Percentiles rank a stretch among this genome's conserved stretches.
phyloP scores from a whole-genome alignment of 2,113 vertebrate genomes.

The Sceloporus tristichus region DNA sequence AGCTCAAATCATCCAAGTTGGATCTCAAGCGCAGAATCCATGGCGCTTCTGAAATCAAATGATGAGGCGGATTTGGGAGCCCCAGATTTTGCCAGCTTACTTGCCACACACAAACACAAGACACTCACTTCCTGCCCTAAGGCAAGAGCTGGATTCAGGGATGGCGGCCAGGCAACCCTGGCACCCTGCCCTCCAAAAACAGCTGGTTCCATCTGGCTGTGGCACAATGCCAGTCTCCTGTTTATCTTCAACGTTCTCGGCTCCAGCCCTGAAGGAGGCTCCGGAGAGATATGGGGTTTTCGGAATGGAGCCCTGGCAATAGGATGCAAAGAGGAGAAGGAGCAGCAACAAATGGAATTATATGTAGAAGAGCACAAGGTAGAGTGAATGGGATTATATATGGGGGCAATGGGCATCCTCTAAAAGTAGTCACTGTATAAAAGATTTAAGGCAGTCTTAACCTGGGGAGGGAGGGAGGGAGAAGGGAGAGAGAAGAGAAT shows the following conservation, averaged over 20 bases:
- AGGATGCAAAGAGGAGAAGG: background rate
- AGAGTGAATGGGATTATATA: no score
- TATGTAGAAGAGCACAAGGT: no score
- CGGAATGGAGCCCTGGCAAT: background rate
- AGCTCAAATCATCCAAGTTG: background rate
- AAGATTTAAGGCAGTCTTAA: no score
- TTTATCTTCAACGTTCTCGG: background rate
- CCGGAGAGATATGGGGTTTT: background rate
- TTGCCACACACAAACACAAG: background rate
- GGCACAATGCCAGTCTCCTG: constrained; percentile 4
- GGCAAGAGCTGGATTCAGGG: background rate
- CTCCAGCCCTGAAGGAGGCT: background rate
- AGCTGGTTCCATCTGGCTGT: constrained; percentile 31
- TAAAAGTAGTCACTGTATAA: background rate
- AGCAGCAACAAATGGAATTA: background rate
- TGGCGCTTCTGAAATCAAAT: background rate
- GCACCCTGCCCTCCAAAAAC: background rate
- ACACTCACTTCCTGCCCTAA: background rate
- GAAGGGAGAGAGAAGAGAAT: background rate
- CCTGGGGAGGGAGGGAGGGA: background rate
- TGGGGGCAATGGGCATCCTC: background rate
- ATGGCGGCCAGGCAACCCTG: background rate
- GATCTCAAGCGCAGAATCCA: background rate
- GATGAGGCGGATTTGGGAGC: no score
- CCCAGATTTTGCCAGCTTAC: background rate